Evolutionary conservation across 1,140 invertebrate species (phyloP), one percentile per base, ranked within the genome.

Genomic region (Drosophila littoralis): DNA sequence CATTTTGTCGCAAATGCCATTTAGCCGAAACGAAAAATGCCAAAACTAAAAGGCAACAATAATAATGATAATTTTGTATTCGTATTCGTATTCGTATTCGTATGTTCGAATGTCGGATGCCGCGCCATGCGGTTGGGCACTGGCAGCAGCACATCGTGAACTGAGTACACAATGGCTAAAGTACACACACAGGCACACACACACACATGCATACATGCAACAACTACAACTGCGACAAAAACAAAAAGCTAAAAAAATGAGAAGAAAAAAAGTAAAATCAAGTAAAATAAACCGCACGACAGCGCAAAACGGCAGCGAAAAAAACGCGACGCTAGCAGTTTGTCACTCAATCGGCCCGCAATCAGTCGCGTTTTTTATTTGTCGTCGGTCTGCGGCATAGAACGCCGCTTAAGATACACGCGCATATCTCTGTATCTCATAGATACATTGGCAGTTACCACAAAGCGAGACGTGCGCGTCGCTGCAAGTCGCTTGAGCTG

Each of bases 161-260:
- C 84, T 83, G 83, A 80, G 83, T 89, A 88, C 83, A 88, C 83
- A 88, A 88, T 88, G 84, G 80, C 77, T 84, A 84, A 89, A 89
- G 80, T 89, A 89, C 85, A 90, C 67, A 84, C 79, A 65, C 40
- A 22, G 22, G 22, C 2, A 77, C 40, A 54, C 52, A 50, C 10
- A 22, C 8, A 48, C 1, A 40, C 12, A 40, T 45, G 50, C 8
- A 48, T 0, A 40, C 12, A 40, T 45, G 50, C 8, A 50, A 50
- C 33, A 38, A 36, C 33, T 22, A 55, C 52, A 33, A 45, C 40
- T 38, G 38, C 48, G 38, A 51, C 28, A 51, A 42, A 28, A 59
- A 42, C 12, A 43, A 40, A 46, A 58, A 33, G 38, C 43, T 13
- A 32, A 38, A 43, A 36, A 48, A 61, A 32, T 28, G 15, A 50